Evolutionary conservation across 2,888 invertebrate species (phyloP).

Genomic region (Azorinus chamasolen): DNA sequence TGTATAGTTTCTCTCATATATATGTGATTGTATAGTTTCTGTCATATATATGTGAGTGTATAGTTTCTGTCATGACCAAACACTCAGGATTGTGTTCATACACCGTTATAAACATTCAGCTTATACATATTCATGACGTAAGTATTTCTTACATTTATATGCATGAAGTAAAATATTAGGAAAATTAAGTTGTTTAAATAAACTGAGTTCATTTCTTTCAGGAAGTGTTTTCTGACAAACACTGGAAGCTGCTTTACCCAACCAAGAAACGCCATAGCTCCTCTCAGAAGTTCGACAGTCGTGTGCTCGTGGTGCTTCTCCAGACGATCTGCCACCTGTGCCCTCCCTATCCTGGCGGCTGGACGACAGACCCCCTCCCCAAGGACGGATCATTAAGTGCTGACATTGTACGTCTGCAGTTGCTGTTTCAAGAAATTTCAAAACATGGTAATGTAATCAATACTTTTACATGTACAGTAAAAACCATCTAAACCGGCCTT

Average conservation of each 20-base stretch:
- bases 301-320: slow-evolving; percentile 75
- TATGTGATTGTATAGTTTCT: too few relatives aligned
- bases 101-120: too few relatives aligned
- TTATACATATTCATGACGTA: too few relatives aligned
- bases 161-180: too few relatives aligned
- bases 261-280: slow-evolving; percentile 66
- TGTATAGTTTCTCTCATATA: too few relatives aligned
- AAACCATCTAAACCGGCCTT: too few relatives aligned
- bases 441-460: slow-evolving; percentile 48
- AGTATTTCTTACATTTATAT: too few relatives aligned
- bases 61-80: too few relatives aligned
- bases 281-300: slow-evolving; percentile 77
- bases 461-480: background rate
- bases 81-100: too few relatives aligned
- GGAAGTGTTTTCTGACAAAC: slow-evolving; percentile 66
- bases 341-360: slow-evolving; percentile 84
- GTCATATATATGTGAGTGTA: too few relatives aligned
- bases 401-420: slow-evolving; percentile 79
- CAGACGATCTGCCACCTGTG: slow-evolving; percentile 81
- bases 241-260: slow-evolving; percentile 78
- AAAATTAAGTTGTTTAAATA: too few relatives aligned
- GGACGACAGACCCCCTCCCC: slow-evolving; percentile 76
- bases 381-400: slow-evolving; percentile 80
- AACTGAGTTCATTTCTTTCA: too few relatives aligned
- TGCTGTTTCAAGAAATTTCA: slow-evolving; percentile 68